phyloP scores from a whole-genome alignment of 2,113 vertebrate species.

The Dipodomys merriami region DNA sequence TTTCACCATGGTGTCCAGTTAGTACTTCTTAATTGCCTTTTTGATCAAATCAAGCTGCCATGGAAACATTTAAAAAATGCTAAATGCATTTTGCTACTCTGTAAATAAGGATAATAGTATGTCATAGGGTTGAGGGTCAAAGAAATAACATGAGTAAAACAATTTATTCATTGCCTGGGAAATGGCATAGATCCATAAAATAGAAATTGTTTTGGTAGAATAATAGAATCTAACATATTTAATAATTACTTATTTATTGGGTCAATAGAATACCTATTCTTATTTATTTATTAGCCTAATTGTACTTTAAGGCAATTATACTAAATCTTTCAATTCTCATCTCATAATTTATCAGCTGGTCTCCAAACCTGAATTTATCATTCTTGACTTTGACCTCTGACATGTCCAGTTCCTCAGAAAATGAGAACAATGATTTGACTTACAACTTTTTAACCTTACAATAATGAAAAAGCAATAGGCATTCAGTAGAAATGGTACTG shows the following conservation, averaged over 20 bases:
- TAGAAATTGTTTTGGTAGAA: neutral
- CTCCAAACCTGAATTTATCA: slow-evolving; percentile 4
- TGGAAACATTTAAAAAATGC: neutral
- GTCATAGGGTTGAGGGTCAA: neutral
- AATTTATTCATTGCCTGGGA: neutral
- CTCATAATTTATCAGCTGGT: neutral
- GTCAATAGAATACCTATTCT: neutral
- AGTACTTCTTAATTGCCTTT: neutral
- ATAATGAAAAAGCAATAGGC: neutral
- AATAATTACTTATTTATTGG: neutral
- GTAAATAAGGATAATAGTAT: neutral
- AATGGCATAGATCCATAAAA: neutral
- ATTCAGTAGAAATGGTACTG: neutral
- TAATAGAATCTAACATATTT: neutral
- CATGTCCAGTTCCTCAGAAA: neutral
- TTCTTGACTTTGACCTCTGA: slow-evolving; percentile 31
- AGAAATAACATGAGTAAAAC: neutral
- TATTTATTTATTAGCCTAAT: slow-evolving; percentile 36
- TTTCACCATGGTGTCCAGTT: no score
- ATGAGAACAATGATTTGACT: neutral
- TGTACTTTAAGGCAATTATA: neutral
- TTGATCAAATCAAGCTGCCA: slow-evolving; percentile 16
- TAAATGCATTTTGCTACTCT: neutral
- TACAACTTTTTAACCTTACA: neutral
- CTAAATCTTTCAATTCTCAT: slow-evolving; percentile 31